Evolutionary conservation across 2,113 vertebrate species (phyloP), one percentile per base, ranked within the genome.

Genomic region (Oncorhynchus keta): DNA sequence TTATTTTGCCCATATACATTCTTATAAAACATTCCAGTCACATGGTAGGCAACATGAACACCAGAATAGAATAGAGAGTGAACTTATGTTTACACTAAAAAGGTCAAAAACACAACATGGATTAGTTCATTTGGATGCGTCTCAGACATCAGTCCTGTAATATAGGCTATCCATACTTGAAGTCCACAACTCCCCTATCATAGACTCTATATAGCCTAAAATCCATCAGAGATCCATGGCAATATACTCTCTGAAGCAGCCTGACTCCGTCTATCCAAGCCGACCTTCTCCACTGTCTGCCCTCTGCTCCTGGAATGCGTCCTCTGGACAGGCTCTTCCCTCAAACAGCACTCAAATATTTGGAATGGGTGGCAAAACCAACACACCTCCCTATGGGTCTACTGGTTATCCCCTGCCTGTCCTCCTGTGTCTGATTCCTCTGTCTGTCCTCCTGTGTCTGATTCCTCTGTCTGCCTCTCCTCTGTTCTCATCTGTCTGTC

Each of bases 281-380:
- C 26, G 68, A 16, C n/a, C 26, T 67, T 67, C 51, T 51, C 14
- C 49, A 51, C 49, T 55, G 51, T 55, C 51, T 55, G 16, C 16
- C 51, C 39, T 45, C 39, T 45, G 6, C 7, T 35, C 20, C 39
- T 85, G 89, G 87, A 89, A 89, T 86, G 76, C 77, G 28, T 73
- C 79, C 82, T 83, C 78, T 70, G 80, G 85, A 81, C 68, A 73
- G 64, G 32, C 80, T 90, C 79, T 32, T 84, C 73, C 55, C 83
- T 86, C 81, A 75, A 81, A 88, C 87, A 87, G 86, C 84, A 81
- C 83, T 78, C 82, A 88, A 82, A 83, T 86, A 86, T 89, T 86
- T 87, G 83, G 84, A 78, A 85, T 83, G 79, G 75, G 81, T 76
- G 78, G 68, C 75, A 83, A 91, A 90, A 87, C 82, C 84, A 85